phyloP scores from a whole-genome alignment of 2,888 invertebrate species.

The Cerceris rybyensis region DNA sequence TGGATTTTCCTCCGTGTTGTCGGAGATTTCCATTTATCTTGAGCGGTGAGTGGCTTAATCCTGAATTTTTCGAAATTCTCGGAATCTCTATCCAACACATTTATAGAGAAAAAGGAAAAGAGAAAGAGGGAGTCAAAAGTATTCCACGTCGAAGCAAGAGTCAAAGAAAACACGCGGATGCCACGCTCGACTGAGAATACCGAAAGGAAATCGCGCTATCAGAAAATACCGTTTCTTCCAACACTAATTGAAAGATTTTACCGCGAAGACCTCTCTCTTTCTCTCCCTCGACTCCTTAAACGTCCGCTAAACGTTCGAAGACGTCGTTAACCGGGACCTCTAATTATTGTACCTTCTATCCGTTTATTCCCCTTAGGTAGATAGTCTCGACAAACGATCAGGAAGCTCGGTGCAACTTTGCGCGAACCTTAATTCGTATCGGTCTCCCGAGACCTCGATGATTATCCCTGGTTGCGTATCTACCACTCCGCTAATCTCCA shows the following conservation, averaged over 20 bases:
- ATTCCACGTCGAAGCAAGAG: no score
- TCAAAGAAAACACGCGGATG: not conserved
- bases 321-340: slow-evolving; percentile 27
- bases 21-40: not conserved
- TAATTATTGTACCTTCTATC: slow-evolving; percentile 58
- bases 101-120: no score
- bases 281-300: slow-evolving; percentile 40
- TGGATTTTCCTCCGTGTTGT: not conserved
- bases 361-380: slow-evolving; percentile 31
- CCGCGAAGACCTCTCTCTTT: slow-evolving; percentile 1
- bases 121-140: no score
- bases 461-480: slow-evolving; percentile 52
- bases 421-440: slow-evolving; percentile 37
- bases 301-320: slow-evolving; percentile 38
- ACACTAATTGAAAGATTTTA: slow-evolving; percentile 30
- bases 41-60: not conserved
- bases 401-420: slow-evolving; percentile 52
- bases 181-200: slow-evolving; percentile 14
- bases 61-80: no score
- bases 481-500: slow-evolving; percentile 44
- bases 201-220: slow-evolving; percentile 55
- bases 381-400: slow-evolving; percentile 54
- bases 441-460: slow-evolving; percentile 40
- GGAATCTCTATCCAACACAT: no score
- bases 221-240: slow-evolving; percentile 49